Percentiles rank a stretch among this genome's conserved stretches.
phyloP scores from a whole-genome alignment of 1,140 invertebrate genomes.

The Nymphalis io region DNA sequence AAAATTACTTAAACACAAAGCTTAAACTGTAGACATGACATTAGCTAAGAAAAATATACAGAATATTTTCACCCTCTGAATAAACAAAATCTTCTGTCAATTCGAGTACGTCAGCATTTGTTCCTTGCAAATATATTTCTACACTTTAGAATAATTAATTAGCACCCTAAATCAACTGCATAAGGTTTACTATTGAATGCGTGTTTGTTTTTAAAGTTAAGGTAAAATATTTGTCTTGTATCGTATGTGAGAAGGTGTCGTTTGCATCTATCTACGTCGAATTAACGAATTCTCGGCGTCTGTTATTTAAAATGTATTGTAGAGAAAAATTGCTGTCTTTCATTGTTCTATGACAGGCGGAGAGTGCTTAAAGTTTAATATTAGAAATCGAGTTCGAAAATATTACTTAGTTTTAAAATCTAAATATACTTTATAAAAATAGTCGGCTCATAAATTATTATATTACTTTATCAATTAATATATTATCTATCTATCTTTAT shows the following conservation, averaged over 20 bases:
- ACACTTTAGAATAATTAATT: not conserved
- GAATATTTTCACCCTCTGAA: slow-evolving; percentile 51
- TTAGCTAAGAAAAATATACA: slow-evolving; percentile 51
- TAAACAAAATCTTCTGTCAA: slow-evolving; percentile 64
- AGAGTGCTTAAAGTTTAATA: not conserved
- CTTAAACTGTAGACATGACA: slow-evolving; percentile 43
- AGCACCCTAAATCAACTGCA: not conserved
- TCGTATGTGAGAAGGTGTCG: slow-evolving; percentile 61
- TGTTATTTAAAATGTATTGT: slow-evolving; percentile 29
- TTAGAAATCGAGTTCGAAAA: too few species aligned
- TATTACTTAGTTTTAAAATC: too few species aligned
- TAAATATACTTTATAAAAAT: too few species aligned
- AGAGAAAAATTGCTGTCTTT: slow-evolving; percentile 21
- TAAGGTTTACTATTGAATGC: slow-evolving; percentile 35
- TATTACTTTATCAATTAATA: too few species aligned
- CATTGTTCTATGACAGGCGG: not conserved
- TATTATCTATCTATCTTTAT: too few species aligned
- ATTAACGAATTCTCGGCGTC: slow-evolving; percentile 61
- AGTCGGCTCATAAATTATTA: too few species aligned
- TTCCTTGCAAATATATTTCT: slow-evolving; percentile 15
- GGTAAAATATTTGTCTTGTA: slow-evolving; percentile 35
- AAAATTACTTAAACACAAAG: slow-evolving; percentile 10
- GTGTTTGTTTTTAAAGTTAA: slow-evolving; percentile 8
- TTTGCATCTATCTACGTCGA: slow-evolving; percentile 74
- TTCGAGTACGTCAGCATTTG: slow-evolving; percentile 49